phyloP scores from a whole-genome alignment of 2,113 vertebrate genomes.

The Nycticorax nycticorax region DNA sequence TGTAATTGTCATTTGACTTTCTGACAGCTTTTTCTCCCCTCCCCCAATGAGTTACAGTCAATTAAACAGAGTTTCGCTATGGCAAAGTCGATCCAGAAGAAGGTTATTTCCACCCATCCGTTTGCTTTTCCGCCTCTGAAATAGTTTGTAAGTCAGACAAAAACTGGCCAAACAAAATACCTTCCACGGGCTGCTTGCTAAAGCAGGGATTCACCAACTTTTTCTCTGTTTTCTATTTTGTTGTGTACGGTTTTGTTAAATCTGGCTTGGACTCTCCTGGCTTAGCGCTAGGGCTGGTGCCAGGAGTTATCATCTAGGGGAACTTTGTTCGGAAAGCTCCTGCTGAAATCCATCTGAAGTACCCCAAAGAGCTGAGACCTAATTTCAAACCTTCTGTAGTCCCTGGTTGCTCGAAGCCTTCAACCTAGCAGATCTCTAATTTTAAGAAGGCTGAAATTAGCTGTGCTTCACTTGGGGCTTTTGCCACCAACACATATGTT shows the following conservation, averaged over 20 bases:
- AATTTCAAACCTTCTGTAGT: neutral
- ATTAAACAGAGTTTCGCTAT: neutral
- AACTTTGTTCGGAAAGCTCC: neutral
- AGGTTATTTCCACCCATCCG: neutral
- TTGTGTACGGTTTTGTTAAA: neutral
- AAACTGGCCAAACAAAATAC: neutral
- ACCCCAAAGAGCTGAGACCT: neutral
- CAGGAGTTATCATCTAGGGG: neutral
- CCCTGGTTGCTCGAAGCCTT: neutral
- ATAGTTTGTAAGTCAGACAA: neutral
- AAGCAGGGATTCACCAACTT: neutral
- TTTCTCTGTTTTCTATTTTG: neutral
- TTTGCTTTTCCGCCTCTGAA: conserved; percentile 29
- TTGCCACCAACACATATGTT: rapidly evolving
- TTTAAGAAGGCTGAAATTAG: neutral
- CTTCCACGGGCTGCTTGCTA: neutral
- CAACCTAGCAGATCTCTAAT: neutral
- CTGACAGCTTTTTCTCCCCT: neutral
- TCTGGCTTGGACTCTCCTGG: neutral
- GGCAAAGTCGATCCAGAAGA: neutral
- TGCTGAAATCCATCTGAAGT: neutral
- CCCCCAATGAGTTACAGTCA: neutral
- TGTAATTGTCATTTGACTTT: conserved; percentile 30
- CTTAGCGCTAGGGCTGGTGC: neutral
- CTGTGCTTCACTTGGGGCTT: rapidly evolving